Evolutionary conservation across 2,797 vertebrate species (phyloP).

Genomic region (Lacerta viridis): DNA sequence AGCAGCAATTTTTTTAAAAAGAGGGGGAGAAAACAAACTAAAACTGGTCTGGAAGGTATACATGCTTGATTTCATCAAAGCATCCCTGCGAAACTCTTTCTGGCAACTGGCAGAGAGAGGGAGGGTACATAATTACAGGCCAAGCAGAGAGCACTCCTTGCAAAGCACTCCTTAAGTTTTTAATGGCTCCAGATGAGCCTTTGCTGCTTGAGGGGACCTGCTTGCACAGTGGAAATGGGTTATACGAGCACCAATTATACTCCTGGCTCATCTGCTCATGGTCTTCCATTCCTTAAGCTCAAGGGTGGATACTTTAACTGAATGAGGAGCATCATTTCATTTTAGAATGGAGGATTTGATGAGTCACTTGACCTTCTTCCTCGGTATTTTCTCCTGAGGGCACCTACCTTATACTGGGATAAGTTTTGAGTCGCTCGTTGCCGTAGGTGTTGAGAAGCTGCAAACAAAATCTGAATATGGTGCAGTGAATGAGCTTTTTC

Average conservation of each 20-base stretch:
- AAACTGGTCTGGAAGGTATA: conserved; percentile 18
- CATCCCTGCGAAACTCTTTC: conserved; percentile 45
- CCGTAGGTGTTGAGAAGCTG: background rate
- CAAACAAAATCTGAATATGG: conserved; percentile 10
- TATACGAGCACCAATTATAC: conserved; percentile 7
- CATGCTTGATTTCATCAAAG: conserved; percentile 52
- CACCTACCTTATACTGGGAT: background rate
- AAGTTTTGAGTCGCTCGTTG: background rate
- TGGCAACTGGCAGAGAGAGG: conserved; percentile 39
- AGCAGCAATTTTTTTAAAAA: background rate
- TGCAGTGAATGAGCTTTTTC: background rate
- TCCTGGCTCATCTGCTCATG: background rate
- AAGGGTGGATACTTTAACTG: conserved; percentile 4
- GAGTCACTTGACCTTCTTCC: conserved; percentile 19
- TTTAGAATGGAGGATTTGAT: background rate
- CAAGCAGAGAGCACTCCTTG: conserved; percentile 52
- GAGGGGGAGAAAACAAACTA: conserved; percentile 46
- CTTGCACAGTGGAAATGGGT: background rate
- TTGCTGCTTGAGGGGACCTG: conserved; percentile 14
- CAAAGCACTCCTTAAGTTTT: conserved; percentile 54
- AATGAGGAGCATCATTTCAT: background rate
- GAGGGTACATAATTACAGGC: conserved; percentile 50
- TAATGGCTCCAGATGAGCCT: conserved; percentile 49
- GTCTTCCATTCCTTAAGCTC: background rate
- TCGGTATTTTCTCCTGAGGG: background rate